A percentile compares a stretch with the other conserved stretches of the same genome.
phyloP scores from a whole-genome alignment of 2,888 invertebrate genomes.

The Julus scandinavius region DNA sequence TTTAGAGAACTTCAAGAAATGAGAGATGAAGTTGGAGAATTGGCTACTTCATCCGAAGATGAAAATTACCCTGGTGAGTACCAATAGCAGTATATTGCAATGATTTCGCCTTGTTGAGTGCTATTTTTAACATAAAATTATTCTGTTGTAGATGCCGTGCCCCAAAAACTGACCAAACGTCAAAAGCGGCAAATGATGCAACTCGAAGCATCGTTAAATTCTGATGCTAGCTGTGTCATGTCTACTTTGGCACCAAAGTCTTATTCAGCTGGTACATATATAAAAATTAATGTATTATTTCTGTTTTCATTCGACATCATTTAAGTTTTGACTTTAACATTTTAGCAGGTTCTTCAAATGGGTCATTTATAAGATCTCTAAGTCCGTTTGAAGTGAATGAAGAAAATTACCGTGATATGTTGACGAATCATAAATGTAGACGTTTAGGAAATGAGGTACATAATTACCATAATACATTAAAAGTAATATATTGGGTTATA shows the following conservation, averaged over 20 bases:
- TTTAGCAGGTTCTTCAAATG: constrained; percentile 42
- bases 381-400: constrained; percentile 71
- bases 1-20: constrained; percentile 75
- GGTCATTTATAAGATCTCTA: constrained; percentile 58
- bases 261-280: not conserved
- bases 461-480: constrained; percentile 56
- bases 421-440: constrained; percentile 77
- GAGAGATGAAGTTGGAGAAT: constrained; percentile 77
- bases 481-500: not conserved
- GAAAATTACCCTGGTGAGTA: constrained; percentile 76
- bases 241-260: constrained; percentile 66
- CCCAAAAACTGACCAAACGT: constrained; percentile 71
- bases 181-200: constrained; percentile 70
- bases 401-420: constrained; percentile 76
- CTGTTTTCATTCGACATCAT: not conserved
- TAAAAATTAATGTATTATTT: not conserved
- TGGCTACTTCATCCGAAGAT: constrained; percentile 75
- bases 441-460: constrained; percentile 77
- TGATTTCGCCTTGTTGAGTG: not conserved
- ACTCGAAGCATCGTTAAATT: constrained; percentile 64
- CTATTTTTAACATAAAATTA: not conserved
- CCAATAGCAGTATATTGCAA: not conserved
- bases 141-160: constrained; percentile 71
- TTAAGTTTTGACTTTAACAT: not conserved
- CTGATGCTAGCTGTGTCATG: constrained; percentile 65